These are phyloP conservation scores for Bos indicus DNA, from an alignment of 2,113 vertebrate species.

Conservation along the genomic window DNA sequence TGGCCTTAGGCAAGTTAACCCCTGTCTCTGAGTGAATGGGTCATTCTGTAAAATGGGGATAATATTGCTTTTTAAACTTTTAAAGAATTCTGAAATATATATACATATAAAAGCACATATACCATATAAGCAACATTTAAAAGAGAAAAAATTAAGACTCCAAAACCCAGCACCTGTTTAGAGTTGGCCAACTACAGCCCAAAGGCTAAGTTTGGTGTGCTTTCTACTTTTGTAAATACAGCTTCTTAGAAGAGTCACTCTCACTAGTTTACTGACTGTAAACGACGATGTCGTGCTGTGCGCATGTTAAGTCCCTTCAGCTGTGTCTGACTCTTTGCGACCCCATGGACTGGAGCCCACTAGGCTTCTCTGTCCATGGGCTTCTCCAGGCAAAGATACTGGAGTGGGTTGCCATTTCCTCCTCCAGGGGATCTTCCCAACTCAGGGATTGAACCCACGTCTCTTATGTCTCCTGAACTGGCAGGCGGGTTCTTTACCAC, in stretches of 20 bases:
- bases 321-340: not conserved
- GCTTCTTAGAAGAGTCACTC: not conserved
- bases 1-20: not conserved
- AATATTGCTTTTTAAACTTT: not conserved
- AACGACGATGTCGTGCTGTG: not conserved
- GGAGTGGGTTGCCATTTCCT: not conserved
- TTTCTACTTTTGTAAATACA: not conserved
- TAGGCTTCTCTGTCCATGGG: not conserved
- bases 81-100: constrained; percentile 9
- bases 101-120: not conserved
- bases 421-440: not conserved
- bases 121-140: not conserved
- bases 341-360: not conserved
- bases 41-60: not conserved
- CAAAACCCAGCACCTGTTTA: not conserved
- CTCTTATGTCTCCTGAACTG: not conserved
- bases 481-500: not conserved
- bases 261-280: not conserved
- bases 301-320: not conserved
- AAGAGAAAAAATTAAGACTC: not conserved
- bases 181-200: not conserved
- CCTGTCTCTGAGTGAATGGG: not conserved
- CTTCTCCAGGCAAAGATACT: not conserved
- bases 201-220: not conserved
- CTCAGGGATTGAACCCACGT: not conserved